A percentile compares a stretch with the other conserved stretches of the same genome.
phyloP scores from a whole-genome alignment of 2,888 invertebrate genomes.

The Eupeodes luniger region DNA sequence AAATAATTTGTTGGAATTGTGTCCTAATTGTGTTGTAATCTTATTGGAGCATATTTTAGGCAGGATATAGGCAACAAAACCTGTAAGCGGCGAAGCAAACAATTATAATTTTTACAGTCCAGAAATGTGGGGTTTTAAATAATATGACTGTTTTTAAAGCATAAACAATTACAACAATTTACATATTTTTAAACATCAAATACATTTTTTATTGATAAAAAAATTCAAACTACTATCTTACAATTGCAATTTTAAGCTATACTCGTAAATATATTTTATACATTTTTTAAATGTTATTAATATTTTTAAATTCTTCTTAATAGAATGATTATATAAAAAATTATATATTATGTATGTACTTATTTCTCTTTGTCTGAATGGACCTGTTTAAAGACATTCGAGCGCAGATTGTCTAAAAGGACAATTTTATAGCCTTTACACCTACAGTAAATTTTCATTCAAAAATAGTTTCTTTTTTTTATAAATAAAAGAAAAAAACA shows the following conservation, averaged over 20 bases:
- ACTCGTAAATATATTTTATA: slow-evolving; percentile 51
- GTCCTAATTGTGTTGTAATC: too few relatives aligned
- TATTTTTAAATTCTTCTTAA: slow-evolving; percentile 24
- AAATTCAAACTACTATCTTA: slow-evolving; percentile 66
- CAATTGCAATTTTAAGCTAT: slow-evolving; percentile 62
- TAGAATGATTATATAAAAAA: slow-evolving; percentile 63
- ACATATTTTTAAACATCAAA: slow-evolving; percentile 48
- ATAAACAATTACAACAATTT: neutral
- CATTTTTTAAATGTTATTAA: slow-evolving; percentile 31
- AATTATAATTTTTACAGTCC: too few relatives aligned
- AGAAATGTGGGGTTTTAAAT: too few relatives aligned
- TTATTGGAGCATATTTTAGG: too few relatives aligned
- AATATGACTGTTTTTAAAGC: too few relatives aligned
- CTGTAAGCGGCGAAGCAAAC: too few relatives aligned
- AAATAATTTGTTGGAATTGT: too few relatives aligned
- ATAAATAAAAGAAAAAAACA: slow-evolving; percentile 12
- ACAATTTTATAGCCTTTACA: slow-evolving; percentile 58
- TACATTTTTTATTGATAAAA: slow-evolving; percentile 60
- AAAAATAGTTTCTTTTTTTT: slow-evolving; percentile 65
- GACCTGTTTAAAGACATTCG: slow-evolving; percentile 50
- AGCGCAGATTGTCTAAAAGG: slow-evolving; percentile 71
- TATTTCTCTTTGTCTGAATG: slow-evolving; percentile 51
- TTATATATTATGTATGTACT: slow-evolving; percentile 55
- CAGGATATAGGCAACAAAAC: too few relatives aligned
- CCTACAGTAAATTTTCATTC: slow-evolving; percentile 73